Percentiles rank a stretch among this genome's conserved stretches.
Evolutionary conservation across 2,888 invertebrate genomes (phyloP).

Genomic region (Dendrolimus pini): DNA sequence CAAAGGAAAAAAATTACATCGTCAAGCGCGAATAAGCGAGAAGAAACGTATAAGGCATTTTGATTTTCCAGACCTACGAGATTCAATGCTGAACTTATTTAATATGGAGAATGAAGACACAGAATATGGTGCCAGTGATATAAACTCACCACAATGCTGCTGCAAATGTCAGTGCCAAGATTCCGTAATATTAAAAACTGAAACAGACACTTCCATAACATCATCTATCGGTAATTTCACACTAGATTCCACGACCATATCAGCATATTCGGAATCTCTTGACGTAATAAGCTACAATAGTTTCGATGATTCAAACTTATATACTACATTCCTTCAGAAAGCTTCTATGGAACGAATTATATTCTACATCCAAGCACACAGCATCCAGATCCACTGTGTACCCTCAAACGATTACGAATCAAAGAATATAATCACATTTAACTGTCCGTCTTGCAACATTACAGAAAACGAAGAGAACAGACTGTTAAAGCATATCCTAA

Average conservation of each 20-base stretch:
- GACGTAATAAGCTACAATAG: constrained; percentile 62
- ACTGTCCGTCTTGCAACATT: constrained; percentile 48
- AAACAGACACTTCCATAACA: constrained; percentile 45
- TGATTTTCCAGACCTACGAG: constrained; percentile 59
- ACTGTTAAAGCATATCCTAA: constrained; percentile 50
- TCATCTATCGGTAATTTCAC: constrained; percentile 66
- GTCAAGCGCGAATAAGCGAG: constrained; percentile 26
- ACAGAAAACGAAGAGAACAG: constrained; percentile 48
- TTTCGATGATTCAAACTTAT: constrained; percentile 52
- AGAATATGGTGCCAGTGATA: constrained; percentile 13
- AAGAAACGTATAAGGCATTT: constrained; percentile 57
- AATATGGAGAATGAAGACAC: constrained; percentile 20
- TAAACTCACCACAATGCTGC: constrained; percentile 20
- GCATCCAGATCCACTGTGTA: constrained; percentile 47
- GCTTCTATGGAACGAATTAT: constrained; percentile 60
- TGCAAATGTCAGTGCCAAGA: constrained; percentile 38
- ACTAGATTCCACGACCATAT: constrained; percentile 51
- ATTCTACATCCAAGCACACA: constrained; percentile 65
- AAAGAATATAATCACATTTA: constrained; percentile 40
- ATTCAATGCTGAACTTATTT: constrained; percentile 53
- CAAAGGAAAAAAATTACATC: constrained; percentile 27
- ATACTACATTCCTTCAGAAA: constrained; percentile 45
- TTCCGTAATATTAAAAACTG: constrained; percentile 9
- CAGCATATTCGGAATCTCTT: constrained; percentile 61
- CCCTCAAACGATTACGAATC: constrained; percentile 30